These are phyloP conservation scores for Sericinus montela DNA, from an alignment of 2,888 invertebrate genomes.

Conservation along the genomic window DNA sequence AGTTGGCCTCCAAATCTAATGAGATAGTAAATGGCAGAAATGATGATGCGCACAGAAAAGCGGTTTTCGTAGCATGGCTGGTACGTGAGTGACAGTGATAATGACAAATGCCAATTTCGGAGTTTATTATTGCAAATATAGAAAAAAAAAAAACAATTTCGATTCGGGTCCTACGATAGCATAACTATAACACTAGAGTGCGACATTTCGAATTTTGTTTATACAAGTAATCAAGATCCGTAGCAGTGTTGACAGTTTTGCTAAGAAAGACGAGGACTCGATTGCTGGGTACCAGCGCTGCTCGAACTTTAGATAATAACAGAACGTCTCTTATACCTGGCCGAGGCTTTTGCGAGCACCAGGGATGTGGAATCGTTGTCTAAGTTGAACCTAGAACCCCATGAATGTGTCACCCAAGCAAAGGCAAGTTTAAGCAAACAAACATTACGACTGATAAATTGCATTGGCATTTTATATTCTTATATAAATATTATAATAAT, in stretches of 20 bases:
- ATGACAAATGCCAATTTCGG: neutral
- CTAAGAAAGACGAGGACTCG: neutral
- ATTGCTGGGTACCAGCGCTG: slow-evolving; percentile 32
- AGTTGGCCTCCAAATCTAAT: neutral
- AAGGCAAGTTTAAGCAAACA: slow-evolving; percentile 12
- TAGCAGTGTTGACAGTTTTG: neutral
- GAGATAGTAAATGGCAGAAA: slow-evolving; percentile 2
- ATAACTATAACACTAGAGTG: neutral
- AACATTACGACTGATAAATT: neutral
- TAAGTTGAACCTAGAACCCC: slow-evolving; percentile 37
- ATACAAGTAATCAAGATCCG: too few species aligned
- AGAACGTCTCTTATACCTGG: slow-evolving; percentile 31
- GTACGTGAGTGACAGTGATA: neutral
- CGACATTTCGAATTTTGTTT: too few species aligned
- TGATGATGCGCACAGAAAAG: neutral
- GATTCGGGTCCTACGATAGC: neutral
- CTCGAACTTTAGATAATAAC: slow-evolving; percentile 23
- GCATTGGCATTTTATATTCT: neutral
- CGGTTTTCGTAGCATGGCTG: slow-evolving; percentile 2
- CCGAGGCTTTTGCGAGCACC: slow-evolving; percentile 34
- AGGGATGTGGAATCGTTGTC: slow-evolving; percentile 31
- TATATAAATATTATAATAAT: too few species aligned
- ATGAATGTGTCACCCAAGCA: slow-evolving; percentile 25
- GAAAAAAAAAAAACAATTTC: neutral
- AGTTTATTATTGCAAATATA: neutral